Conservation (phyloP, 2,888 invertebrate species). For the Yponomeuta sedellus region DNA sequence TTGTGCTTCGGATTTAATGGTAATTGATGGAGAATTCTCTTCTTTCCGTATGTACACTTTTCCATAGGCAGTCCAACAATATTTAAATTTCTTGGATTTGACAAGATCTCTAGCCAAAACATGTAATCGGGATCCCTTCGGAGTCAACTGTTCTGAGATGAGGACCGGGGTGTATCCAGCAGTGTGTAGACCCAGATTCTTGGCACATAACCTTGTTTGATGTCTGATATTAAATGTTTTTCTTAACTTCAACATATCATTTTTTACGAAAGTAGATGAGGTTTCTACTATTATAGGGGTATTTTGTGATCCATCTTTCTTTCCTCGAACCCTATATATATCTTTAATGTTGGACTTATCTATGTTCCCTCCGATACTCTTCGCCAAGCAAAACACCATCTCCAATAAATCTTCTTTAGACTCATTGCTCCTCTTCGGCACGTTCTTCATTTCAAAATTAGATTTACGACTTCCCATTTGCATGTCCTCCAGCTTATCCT, state of each 20-base stretch:
- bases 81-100: too few species aligned
- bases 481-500: constrained; percentile 23
- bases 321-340: too few species aligned
- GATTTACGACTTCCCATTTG: constrained; percentile 20
- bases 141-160: too few species aligned
- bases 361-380: too few species aligned
- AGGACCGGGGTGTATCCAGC: too few species aligned
- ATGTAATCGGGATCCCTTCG: constrained; percentile 9
- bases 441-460: constrained; percentile 24
- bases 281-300: too few species aligned
- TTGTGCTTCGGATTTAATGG: constrained; percentile 17
- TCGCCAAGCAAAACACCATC: constrained; percentile 18
- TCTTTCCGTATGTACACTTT: constrained; percentile 19
- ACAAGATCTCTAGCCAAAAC: constrained; percentile 11
- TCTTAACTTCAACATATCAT: constrained; percentile 20
- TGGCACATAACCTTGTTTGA: constrained; percentile 22
- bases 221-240: constrained; percentile 23
- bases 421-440: constrained; percentile 20
- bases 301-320: too few species aligned
- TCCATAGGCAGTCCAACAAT: constrained; percentile 22
- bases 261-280: too few species aligned
- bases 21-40: too few species aligned
- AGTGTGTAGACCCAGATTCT: too few species aligned
- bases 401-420: constrained; percentile 21
- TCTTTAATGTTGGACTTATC: too few species aligned